phyloP scores from a whole-genome alignment of 2,113 vertebrate species.

The Gymnogyps californianus region DNA sequence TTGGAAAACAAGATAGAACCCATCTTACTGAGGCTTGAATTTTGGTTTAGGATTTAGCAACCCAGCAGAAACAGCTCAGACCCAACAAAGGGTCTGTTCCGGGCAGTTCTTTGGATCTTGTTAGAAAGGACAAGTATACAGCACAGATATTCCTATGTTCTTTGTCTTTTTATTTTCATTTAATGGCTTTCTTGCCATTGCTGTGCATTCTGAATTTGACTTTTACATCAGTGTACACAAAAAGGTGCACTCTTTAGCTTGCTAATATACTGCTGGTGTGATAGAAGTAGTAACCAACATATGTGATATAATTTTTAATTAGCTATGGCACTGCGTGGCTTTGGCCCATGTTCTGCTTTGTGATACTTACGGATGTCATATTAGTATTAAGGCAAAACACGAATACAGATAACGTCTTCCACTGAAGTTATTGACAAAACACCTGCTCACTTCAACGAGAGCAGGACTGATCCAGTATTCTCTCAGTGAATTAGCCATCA shows the following conservation, averaged over 20 bases:
- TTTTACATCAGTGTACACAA: neutral
- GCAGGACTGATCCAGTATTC: too few relatives aligned
- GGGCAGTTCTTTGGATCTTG: neutral
- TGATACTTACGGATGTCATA: neutral
- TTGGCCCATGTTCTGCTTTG: neutral
- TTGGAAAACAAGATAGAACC: neutral
- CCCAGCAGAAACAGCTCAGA: neutral
- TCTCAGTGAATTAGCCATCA: neutral
- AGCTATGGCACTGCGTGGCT: neutral
- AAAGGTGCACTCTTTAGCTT: neutral
- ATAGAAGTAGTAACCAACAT: neutral
- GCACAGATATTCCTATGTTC: neutral
- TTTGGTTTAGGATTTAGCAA: neutral
- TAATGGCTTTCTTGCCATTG: neutral
- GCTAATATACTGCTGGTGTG: neutral
- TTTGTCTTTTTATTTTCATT: neutral
- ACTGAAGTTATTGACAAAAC: neutral
- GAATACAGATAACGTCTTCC: neutral
- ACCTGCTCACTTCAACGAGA: neutral
- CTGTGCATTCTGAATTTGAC: neutral
- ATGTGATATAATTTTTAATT: neutral
- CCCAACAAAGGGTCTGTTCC: neutral
- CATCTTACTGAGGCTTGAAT: neutral
- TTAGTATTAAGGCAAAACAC: neutral
- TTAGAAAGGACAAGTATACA: neutral